These are phyloP conservation scores for Gavia stellata DNA, from an alignment of 2,113 vertebrate species.

Conservation along the genomic window DNA sequence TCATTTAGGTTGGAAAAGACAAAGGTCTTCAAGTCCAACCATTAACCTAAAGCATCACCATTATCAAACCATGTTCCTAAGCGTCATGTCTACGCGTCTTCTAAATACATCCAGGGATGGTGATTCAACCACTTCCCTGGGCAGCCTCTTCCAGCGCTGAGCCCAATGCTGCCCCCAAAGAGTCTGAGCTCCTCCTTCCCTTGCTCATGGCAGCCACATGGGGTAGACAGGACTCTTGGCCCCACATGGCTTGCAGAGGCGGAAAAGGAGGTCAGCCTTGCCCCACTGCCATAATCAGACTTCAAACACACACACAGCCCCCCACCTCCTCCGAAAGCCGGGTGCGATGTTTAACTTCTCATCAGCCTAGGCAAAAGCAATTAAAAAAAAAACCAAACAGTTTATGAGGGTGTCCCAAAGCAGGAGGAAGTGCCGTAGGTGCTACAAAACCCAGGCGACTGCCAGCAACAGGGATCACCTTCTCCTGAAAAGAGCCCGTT, in stretches of 20 bases:
- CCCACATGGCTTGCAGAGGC: too few species aligned
- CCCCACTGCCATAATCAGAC: too few species aligned
- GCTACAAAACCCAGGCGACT: rapidly evolving
- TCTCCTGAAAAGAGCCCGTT: not conserved
- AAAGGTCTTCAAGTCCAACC: not conserved
- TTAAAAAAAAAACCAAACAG: too few species aligned
- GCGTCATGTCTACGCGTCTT: rapidly evolving
- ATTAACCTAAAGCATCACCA: too few species aligned
- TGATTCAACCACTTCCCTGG: not conserved
- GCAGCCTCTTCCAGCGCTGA: not conserved
- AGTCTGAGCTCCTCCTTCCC: not conserved
- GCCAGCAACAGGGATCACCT: not conserved
- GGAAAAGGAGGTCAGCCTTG: not conserved
- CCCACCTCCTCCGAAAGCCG: not conserved
- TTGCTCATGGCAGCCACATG: not conserved
- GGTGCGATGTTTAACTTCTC: not conserved
- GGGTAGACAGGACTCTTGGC: too few species aligned
- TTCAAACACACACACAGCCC: not conserved
- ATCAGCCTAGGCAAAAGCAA: not conserved
- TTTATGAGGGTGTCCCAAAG: not conserved
- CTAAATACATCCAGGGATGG: not conserved
- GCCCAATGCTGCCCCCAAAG: too few species aligned
- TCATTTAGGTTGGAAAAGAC: not conserved
- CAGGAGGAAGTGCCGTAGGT: not conserved
- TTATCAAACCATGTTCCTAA: not conserved